phyloP scores from a whole-genome alignment of 2,888 invertebrate species.

The Vannuccia rotundouncinata region DNA sequence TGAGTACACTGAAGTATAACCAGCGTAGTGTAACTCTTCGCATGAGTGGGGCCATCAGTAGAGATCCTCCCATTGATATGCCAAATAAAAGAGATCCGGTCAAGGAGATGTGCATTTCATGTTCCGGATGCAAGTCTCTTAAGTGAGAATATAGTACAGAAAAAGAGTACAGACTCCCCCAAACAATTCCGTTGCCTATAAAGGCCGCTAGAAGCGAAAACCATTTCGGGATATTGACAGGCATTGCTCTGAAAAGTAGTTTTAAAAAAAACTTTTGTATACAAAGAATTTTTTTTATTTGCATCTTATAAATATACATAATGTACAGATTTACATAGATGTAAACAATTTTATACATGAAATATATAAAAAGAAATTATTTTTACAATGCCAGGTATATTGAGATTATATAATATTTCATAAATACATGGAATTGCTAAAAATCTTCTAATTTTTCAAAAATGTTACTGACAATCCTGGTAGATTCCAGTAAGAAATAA shows the following conservation, averaged over 20 bases:
- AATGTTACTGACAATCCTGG: no score
- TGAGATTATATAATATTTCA: no score
- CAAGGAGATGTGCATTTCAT: neutral
- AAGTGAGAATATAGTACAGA: neutral
- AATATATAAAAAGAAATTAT: no score
- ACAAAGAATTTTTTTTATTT: no score
- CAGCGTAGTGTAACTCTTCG: neutral
- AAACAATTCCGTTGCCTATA: neutral
- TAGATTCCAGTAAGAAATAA: no score
- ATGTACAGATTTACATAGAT: no score
- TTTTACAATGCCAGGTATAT: no score
- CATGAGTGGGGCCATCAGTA: neutral
- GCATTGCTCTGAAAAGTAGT: neutral
- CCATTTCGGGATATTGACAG: neutral
- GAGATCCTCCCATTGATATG: neutral
- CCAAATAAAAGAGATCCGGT: neutral
- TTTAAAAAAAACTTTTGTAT: no score
- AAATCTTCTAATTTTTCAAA: no score
- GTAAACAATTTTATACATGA: no score
- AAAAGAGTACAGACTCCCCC: neutral
- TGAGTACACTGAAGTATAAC: neutral
- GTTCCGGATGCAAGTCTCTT: neutral
- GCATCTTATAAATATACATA: no score
- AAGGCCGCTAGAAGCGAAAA: neutral
- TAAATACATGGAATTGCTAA: no score